A percentile compares a stretch with the other conserved stretches of the same genome.
Evolutionary conservation across 2,113 vertebrate species (phyloP).

Genomic region (Nothoprocta perdicaria): DNA sequence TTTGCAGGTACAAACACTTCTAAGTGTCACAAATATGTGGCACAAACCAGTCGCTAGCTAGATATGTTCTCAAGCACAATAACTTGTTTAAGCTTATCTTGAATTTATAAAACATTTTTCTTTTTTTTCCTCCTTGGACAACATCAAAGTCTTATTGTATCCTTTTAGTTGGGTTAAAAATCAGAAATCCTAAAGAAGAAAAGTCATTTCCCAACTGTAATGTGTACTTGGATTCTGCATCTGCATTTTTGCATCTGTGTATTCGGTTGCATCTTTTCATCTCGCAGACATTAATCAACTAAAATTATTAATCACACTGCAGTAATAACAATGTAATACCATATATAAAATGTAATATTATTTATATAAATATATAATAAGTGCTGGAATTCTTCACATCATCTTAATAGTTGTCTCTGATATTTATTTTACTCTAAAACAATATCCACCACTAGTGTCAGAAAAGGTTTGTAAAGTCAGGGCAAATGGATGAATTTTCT

Average conservation of each 20-base stretch:
- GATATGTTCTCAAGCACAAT: background rate
- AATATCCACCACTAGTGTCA: rapidly evolving
- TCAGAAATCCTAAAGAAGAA: background rate
- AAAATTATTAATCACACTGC: background rate
- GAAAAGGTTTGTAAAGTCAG: background rate
- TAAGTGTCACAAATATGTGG: background rate
- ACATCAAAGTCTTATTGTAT: background rate
- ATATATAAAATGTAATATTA: too few relatives aligned
- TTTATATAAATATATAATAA: background rate
- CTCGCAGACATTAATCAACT: background rate
- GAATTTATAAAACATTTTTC: conserved; percentile 1
- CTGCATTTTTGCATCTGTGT: background rate
- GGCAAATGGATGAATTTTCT: background rate
- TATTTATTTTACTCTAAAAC: background rate
- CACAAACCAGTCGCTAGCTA: background rate
- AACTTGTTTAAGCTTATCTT: background rate
- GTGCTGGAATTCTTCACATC: background rate
- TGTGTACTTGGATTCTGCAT: background rate
- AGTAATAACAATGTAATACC: background rate
- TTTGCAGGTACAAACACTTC: background rate
- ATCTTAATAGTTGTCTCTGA: background rate
- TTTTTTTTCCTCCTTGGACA: background rate
- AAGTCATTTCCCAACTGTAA: background rate
- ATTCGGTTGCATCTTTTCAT: background rate
- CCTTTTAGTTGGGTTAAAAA: background rate